Evolutionary conservation across 1,140 invertebrate genomes (phyloP), one percentile per base, ranked within the genome.

Genomic region (Pachypsylla venusta): DNA sequence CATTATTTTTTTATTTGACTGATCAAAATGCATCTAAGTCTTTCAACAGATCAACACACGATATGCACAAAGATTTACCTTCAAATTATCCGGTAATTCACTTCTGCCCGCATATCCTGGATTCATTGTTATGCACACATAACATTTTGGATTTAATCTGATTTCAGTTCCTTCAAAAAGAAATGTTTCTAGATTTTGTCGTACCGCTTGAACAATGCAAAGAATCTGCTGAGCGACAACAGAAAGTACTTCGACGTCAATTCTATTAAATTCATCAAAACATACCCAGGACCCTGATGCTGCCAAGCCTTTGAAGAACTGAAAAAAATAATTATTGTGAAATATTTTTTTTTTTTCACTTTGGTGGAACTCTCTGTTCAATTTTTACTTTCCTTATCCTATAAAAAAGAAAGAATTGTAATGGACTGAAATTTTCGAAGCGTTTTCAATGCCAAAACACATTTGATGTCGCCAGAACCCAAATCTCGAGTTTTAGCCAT

Each of bases 231-330:
- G 85, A 0, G 85, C 85, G 0, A 90, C 80, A 0, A 89, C 86
- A 0, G 85, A 88, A 0, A 90, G 67, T 2, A 89, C 85, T 74
- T 93, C 90, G 48, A 93, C 74, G 63, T 94, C 90, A 62, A 96
- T 93, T n/a, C 87, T 75, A 69, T 95, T 95, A 68, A 96, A 95
- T 72, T 95, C 92, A 67, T 96, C 92, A 67, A 96, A 93, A 69
- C 92, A 95, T 0, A 86, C 88, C 90, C 91, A 94, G 0, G 91
- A 89, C 0, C 92, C 93, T 68, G 77, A 87, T 3, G 88, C 83
- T 5, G 91, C 88, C 2, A 94, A 69, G 20, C 91, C 91, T 71
- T 87, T 88, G 66, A 90, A 89, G 72, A 87, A 89, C 72, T 70
- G 39, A 25, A 63, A 25, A 62, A 60, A 58, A 57, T 20, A 24